Evolutionary conservation across 2,797 vertebrate genomes (phyloP).

Genomic region (Vireo griseus): DNA sequence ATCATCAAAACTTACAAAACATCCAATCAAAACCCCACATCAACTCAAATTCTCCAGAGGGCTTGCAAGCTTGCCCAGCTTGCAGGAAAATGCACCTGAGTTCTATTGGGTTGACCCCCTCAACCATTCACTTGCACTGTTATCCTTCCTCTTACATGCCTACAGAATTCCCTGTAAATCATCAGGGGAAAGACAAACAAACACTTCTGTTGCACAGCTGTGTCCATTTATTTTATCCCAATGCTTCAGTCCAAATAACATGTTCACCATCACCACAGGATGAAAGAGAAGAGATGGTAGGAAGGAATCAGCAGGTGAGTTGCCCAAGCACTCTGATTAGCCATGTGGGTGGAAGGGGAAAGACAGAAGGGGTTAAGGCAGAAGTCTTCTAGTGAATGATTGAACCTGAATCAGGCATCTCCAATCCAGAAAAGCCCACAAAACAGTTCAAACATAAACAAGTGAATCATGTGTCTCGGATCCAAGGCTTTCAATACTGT

Average conservation of each 20-base stretch:
- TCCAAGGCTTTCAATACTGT: background rate
- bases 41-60: background rate
- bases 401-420: background rate
- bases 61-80: background rate
- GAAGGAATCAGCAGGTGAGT: background rate
- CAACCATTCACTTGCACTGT: background rate
- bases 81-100: background rate
- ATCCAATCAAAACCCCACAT: background rate
- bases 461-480: background rate
- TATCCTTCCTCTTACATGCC: background rate
- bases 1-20: background rate
- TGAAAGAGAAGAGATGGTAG: background rate
- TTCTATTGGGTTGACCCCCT: background rate
- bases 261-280: background rate
- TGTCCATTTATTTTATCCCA: background rate
- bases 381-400: background rate
- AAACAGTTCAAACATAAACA: background rate
- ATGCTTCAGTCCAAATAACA: fast-evolving
- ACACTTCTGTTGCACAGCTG: background rate
- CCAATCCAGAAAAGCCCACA: background rate
- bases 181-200: background rate
- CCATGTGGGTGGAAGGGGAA: background rate
- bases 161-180: background rate
- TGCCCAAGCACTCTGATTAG: background rate
- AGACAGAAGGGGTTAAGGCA: background rate